These are phyloP conservation scores for Cancer borealis DNA, from an alignment of 2,888 invertebrate species.

Conservation along the genomic window DNA sequence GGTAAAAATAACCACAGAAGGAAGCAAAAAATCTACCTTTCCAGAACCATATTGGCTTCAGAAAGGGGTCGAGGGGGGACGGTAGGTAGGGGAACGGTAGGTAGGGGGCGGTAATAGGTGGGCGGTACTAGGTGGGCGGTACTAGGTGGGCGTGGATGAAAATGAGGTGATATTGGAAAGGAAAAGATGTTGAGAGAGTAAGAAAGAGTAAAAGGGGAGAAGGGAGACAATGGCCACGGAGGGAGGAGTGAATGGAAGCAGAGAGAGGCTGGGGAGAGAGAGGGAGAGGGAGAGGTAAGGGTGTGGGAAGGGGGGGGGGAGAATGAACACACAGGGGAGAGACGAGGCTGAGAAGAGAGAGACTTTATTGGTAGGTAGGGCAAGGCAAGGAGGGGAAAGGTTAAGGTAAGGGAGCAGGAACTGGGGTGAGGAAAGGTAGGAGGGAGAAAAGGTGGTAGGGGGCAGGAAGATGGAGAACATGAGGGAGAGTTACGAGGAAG, in stretches of 20 bases:
- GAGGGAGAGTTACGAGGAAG: background rate
- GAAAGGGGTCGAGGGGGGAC: background rate
- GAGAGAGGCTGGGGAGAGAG: background rate
- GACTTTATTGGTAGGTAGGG: background rate
- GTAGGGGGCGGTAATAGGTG: background rate
- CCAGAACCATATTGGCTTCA: background rate
- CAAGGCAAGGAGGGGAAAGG: background rate
- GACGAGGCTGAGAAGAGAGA: background rate
- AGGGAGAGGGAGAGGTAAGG: background rate
- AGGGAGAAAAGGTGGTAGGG: background rate
- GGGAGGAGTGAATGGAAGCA: background rate
- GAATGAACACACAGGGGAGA: background rate
- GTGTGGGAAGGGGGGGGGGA: background rate
- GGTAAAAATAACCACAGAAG: too few relatives aligned
- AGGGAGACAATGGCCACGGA: background rate
- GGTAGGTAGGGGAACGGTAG: too few relatives aligned
- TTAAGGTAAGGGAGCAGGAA: background rate
- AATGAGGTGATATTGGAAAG: background rate
- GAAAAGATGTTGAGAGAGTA: background rate
- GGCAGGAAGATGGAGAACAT: background rate
- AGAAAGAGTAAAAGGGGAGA: background rate
- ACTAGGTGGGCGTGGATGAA: background rate
- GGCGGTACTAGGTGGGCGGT: background rate
- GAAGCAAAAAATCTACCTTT: background rate
- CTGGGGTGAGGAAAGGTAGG: background rate